phyloP scores from a whole-genome alignment of 2,888 invertebrate genomes.

The Xestia sexstrigata region DNA sequence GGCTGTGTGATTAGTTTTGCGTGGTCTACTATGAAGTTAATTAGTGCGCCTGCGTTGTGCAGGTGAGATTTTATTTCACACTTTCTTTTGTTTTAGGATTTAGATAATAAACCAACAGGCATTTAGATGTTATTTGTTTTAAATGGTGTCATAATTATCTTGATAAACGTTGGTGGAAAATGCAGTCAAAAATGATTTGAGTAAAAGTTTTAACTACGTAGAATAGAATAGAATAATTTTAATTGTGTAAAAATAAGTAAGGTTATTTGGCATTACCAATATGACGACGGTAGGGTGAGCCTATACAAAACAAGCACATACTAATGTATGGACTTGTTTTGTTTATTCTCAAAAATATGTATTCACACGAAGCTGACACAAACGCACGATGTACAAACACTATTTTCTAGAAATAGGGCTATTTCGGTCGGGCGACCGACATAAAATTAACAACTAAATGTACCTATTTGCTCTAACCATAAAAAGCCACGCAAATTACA shows the following conservation, averaged over 20 bases:
- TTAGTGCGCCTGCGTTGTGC: conserved; percentile 20
- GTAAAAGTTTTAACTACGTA: neutral
- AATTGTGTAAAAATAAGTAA: neutral
- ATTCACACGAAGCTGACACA: neutral
- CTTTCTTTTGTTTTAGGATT: neutral
- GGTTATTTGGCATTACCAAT: neutral
- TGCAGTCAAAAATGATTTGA: neutral
- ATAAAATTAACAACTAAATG: conserved; percentile 43
- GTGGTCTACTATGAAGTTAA: conserved; percentile 26
- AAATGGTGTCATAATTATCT: neutral
- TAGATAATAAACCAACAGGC: neutral
- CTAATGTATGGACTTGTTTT: neutral
- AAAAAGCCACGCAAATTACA: neutral
- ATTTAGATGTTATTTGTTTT: neutral
- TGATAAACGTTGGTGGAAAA: neutral
- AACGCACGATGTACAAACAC: neutral
- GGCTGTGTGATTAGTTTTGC: conserved; percentile 35
- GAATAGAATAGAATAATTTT: too few species aligned
- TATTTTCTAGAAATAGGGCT: conserved; percentile 8
- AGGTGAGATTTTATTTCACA: neutral
- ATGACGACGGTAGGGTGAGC: neutral
- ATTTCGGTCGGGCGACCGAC: too few species aligned
- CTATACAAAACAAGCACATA: too few species aligned
- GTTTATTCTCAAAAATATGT: neutral
- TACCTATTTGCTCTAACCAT: conserved; percentile 29